Conservation (phyloP, 64 coral and sea anemone genomes). For the Pocillopora damicornis region DNA sequence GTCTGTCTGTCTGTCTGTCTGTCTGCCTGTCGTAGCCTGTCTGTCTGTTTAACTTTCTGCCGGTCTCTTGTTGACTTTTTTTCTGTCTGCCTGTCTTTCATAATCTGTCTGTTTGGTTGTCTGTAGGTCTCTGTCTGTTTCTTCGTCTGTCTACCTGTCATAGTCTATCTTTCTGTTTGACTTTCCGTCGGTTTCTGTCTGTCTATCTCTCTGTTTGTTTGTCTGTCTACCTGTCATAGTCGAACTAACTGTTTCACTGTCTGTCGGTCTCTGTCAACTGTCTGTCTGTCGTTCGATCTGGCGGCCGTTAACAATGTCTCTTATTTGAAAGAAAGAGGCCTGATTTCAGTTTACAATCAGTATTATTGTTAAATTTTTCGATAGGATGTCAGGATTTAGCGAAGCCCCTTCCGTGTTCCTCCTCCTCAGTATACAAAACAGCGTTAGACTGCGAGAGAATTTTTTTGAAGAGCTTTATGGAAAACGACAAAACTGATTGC, state of each 20-base stretch:
- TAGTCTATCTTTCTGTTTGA: background rate
- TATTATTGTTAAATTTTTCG: background rate
- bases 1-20: background rate
- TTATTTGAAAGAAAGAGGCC: background rate
- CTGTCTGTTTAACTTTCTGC: background rate
- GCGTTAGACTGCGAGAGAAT: background rate
- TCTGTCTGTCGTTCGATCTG: background rate
- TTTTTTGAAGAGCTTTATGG: background rate
- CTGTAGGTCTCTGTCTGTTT: background rate
- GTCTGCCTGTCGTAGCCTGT: background rate
- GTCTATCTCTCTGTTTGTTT: too few species aligned
- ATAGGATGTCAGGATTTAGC: background rate
- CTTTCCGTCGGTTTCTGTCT: background rate
- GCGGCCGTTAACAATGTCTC: too few species aligned
- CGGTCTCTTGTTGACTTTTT: background rate
- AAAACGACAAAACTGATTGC: background rate
- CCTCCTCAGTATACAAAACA: background rate
- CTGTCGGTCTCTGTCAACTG: background rate
- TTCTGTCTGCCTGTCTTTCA: too few species aligned
- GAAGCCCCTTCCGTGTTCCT: background rate
- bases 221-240: background rate
- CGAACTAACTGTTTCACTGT: background rate
- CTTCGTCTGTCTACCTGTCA: background rate
- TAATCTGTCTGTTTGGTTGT: background rate
- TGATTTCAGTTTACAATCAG: background rate